phyloP scores from a whole-genome alignment of 2,113 vertebrate genomes.

The Mionectes macconnelli region DNA sequence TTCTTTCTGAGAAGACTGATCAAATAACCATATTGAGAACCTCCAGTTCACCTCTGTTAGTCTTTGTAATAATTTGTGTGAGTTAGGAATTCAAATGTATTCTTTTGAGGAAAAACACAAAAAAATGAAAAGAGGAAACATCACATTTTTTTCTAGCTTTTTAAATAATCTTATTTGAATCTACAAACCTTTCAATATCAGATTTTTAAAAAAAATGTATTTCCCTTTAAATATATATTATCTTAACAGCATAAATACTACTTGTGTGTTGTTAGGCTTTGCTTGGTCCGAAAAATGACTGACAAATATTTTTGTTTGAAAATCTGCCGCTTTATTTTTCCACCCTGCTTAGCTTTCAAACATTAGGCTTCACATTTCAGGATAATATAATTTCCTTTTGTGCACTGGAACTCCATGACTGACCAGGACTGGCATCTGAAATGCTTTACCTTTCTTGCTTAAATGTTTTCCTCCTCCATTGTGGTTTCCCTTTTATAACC shows the following conservation, averaged over 20 bases:
- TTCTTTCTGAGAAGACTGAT: neutral
- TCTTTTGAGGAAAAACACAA: neutral
- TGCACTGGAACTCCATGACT: neutral
- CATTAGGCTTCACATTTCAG: neutral
- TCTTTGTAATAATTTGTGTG: neutral
- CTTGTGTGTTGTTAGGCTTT: neutral
- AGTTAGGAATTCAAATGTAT: neutral
- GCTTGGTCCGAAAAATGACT: neutral
- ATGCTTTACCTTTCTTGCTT: neutral
- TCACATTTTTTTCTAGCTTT: neutral
- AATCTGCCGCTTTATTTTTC: neutral
- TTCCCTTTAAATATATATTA: neutral
- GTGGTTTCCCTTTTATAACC: neutral
- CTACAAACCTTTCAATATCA: neutral
- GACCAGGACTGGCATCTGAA: neutral
- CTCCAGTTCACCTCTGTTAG: neutral
- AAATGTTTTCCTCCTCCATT: neutral
- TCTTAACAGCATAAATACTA: neutral
- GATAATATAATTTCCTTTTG: neutral
- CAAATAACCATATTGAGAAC: neutral
- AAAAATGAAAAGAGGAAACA: neutral
- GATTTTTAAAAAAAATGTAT: fast-evolving
- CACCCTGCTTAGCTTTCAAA: neutral
- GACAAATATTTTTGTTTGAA: neutral
- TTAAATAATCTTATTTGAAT: neutral